Evolutionary conservation across 1,140 invertebrate genomes (phyloP), one percentile per base, ranked within the genome.

Genomic region (Pogonognathellus flavescens): DNA sequence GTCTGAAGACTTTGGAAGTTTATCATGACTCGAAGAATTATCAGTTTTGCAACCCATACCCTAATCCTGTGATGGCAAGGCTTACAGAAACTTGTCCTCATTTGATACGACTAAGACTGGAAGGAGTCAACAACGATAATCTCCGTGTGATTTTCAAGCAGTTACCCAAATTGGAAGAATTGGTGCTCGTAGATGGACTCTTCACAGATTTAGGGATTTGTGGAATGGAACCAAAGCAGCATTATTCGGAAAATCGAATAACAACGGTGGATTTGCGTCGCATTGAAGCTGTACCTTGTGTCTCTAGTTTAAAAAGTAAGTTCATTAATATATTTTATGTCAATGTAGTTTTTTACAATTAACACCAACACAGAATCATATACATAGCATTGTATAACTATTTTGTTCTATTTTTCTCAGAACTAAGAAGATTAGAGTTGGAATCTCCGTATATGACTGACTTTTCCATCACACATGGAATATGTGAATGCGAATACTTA

Each of bases 71-170:
- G 53, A 81, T 82, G 81, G 41, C 13, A 31, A 82, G 55, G 53
- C 81, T 82, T 25, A 62, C 57, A 50, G 16, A 82, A 59, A 25
- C 49, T 6, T 82, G 50, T 82, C 55, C 81, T 62, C 49, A 82
- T 82, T 31, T 82, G 81, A 62, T 20, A 82, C 60, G 57, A 62
- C 57, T 82, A 25, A 53, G 81, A 49, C 57, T 82, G 22, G 81
- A 82, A 82, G 31, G 31, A 52, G 53, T 62, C 22, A 62, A 62
- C 53, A 57, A 82, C 60, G 53, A 62, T 31, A 82, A 82, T 82
- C 57, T 82, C 16, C 81, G 57, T 18, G 59, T 57, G 53, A 82
- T 82, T 50, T 82, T 60, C 18, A 10, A 16, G 16, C 18, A 62
- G 31, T 82, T 60, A 22, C 31, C 55, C 11, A 82, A 82, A 8